phyloP scores from a whole-genome alignment of 1,140 invertebrate species.

The Galleria mellonella region DNA sequence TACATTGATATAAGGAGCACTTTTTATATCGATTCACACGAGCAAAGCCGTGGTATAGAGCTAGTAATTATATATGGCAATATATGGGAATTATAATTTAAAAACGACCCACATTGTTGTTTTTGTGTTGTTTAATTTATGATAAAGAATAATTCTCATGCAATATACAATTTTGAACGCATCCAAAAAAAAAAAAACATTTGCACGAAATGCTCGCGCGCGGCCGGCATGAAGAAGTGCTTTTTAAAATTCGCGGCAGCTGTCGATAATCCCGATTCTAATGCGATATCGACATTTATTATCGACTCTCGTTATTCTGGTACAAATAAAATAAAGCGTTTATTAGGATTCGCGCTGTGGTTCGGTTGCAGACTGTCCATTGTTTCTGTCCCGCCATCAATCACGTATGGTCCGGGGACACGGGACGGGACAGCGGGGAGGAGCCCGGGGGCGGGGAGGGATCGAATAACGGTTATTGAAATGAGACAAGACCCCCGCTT shows the following conservation, averaged over 20 bases:
- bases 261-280: constrained; percentile 49
- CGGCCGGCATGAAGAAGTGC: no score
- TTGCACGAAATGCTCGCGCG: no score
- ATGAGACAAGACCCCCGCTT: constrained; percentile 64
- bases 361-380: constrained; percentile 53
- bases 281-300: constrained; percentile 61
- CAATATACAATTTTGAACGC: no score
- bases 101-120: no score
- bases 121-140: no score
- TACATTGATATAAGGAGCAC: no score
- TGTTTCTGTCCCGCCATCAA: constrained; percentile 67
- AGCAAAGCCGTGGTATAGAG: no score
- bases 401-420: constrained; percentile 47
- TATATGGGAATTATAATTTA: no score
- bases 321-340: constrained; percentile 71
- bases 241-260: constrained; percentile 32
- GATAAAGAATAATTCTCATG: no score
- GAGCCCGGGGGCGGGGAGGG: constrained; percentile 24
- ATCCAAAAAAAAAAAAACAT: no score
- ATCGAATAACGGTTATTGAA: constrained; percentile 71
- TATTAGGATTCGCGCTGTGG: constrained; percentile 70
- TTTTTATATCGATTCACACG: no score
- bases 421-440: constrained; percentile 18
- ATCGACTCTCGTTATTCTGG: constrained; percentile 55
- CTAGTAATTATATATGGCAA: no score